Percentiles rank a stretch among this genome's conserved stretches.
phyloP scores from a whole-genome alignment of 2,888 invertebrate species.

The Alloscopus bannaensis region DNA sequence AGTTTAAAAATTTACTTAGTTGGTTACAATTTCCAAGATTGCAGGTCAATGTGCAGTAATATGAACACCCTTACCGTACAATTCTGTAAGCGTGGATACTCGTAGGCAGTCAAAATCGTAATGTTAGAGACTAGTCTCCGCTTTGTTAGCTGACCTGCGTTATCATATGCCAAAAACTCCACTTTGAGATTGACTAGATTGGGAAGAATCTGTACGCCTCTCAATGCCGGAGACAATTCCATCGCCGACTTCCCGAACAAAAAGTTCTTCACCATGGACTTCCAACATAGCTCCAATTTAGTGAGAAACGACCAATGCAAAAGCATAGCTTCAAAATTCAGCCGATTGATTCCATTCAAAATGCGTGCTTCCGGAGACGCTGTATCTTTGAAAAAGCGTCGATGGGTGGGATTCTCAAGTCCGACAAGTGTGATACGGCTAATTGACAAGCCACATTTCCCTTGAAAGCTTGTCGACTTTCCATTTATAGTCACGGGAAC shows the following conservation, averaged over 20 bases:
- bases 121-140: constrained; percentile 32
- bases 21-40: not conserved
- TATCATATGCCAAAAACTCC: constrained; percentile 34
- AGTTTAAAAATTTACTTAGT: not conserved
- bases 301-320: constrained; percentile 50
- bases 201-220: constrained; percentile 1
- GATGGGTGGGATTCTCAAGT: constrained; percentile 40
- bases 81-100: constrained; percentile 36
- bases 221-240: not conserved
- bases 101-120: constrained; percentile 1
- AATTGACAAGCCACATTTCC: constrained; percentile 41
- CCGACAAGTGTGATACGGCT: constrained; percentile 41
- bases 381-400: constrained; percentile 40
- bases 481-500: constrained; percentile 30
- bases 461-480: not conserved
- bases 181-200: constrained; percentile 21
- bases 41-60: not conserved
- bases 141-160: constrained; percentile 7
- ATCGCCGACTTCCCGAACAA: constrained; percentile 40
- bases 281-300: constrained; percentile 59
- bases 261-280: constrained; percentile 48
- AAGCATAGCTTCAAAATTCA: constrained; percentile 56
- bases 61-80: constrained; percentile 39
- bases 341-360: constrained; percentile 45
- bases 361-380: constrained; percentile 49